A percentile compares a stretch with the other conserved stretches of the same genome.
Conservation (phyloP, 2,797 vertebrate genomes). For the Anisognathus igniventris region DNA sequence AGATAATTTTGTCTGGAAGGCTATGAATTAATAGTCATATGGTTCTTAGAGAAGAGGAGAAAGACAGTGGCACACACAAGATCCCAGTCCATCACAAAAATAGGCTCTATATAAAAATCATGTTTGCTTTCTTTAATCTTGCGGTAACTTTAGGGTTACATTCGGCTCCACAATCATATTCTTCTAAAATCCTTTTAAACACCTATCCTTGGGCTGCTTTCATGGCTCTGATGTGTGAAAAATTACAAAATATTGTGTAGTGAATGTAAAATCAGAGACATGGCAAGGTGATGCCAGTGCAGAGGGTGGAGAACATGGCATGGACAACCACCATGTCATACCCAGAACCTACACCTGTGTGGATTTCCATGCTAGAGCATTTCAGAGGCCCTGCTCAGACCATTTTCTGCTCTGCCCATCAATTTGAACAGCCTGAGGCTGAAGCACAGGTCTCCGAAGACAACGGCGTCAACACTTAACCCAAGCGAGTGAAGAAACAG, state of each 20-base stretch:
- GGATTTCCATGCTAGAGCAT: background rate
- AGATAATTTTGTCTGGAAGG: background rate
- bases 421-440: background rate
- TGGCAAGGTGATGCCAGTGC: background rate
- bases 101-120: background rate
- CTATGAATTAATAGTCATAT: background rate
- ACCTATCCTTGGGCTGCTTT: background rate
- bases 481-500: background rate
- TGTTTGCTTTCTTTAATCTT: background rate
- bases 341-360: background rate
- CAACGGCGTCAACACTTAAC: rapidly evolving
- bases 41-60: background rate
- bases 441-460: background rate
- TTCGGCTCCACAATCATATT: background rate
- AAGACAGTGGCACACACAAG: background rate
- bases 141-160: background rate
- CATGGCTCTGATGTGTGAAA: background rate
- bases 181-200: conserved; percentile 15
- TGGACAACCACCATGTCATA: background rate
- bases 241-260: background rate
- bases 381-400: background rate
- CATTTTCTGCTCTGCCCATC: background rate
- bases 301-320: background rate
- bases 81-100: background rate
- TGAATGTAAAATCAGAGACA: background rate